A percentile compares a stretch with the other conserved stretches of the same genome.
phyloP scores from a whole-genome alignment of 1,140 invertebrate genomes.

The Drosophila santomea region DNA sequence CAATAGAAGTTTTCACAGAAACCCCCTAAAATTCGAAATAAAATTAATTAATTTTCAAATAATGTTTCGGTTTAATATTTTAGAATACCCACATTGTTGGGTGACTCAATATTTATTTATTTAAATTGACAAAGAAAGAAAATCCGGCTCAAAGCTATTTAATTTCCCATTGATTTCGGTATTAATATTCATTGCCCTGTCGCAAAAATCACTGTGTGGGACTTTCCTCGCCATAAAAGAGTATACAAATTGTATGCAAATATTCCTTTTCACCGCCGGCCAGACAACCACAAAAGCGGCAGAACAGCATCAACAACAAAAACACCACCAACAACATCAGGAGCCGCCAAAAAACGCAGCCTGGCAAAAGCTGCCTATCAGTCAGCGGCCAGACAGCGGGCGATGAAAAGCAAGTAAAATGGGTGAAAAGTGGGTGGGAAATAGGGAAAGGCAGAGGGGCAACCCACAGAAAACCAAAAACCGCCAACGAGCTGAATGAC shows the following conservation, averaged over 20 bases:
- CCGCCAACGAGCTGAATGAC: constrained; percentile 31
- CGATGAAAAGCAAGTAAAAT: constrained; percentile 18
- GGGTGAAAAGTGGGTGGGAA: not conserved
- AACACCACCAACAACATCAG: constrained; percentile 20
- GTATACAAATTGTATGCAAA: constrained; percentile 54
- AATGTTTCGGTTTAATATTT: too few relatives aligned
- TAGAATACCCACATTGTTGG: not conserved
- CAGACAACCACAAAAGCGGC: constrained; percentile 39
- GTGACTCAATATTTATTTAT: not conserved
- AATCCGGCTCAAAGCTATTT: not conserved
- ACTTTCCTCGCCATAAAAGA: constrained; percentile 26
- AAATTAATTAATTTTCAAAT: not conserved
- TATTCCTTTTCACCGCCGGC: constrained; percentile 17
- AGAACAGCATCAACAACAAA: constrained; percentile 15
- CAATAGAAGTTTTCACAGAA: too few relatives aligned
- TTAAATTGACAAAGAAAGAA: not conserved
- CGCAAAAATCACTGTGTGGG: constrained; percentile 10
- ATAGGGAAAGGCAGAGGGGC: not conserved
- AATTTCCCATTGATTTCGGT: constrained; percentile 17
- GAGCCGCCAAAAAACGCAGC: constrained; percentile 34
- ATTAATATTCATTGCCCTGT: constrained; percentile 24
- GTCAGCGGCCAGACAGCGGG: constrained; percentile 37
- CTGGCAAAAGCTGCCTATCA: constrained; percentile 42
- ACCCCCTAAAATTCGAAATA: not conserved
- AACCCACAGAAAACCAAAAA: constrained; percentile 6